Conservation (phyloP, 1,140 invertebrate genomes). For the Pinna nobilis region DNA sequence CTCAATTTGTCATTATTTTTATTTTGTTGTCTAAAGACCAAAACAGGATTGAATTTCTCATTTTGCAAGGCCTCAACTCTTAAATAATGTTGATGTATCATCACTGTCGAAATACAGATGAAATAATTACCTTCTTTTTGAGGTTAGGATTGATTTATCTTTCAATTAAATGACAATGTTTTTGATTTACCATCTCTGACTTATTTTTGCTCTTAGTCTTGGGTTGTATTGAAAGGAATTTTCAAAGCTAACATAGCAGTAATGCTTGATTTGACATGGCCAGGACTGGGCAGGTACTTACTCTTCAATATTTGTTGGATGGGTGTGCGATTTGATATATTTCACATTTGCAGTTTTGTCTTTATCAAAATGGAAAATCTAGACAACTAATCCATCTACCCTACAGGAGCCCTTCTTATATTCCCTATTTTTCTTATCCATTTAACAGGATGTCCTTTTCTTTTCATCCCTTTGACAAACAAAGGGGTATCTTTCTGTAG, state of each 20-base stretch:
- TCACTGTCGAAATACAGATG: not conserved
- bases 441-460: not conserved
- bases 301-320: not conserved
- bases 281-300: not conserved
- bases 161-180: slow-evolving; percentile 15
- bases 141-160: slow-evolving; percentile 2
- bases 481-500: not conserved
- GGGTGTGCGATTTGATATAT: not conserved
- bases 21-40: slow-evolving; percentile 10
- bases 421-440: not conserved
- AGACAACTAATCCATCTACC: not conserved
- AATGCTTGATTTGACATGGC: not conserved
- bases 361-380: not conserved
- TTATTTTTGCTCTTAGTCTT: not conserved
- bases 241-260: not conserved
- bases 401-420: not conserved
- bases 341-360: not conserved
- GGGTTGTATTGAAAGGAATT: not conserved
- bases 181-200: slow-evolving; percentile 3
- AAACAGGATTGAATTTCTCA: slow-evolving; percentile 2
- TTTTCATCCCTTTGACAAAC: not conserved
- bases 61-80: not conserved
- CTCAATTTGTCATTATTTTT: not conserved
- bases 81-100: not conserved
- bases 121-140: not conserved